Evolutionary conservation across 1,140 invertebrate species (phyloP), one percentile per base, ranked within the genome.

Genomic region (Meloidogyne chitwoodi): DNA sequence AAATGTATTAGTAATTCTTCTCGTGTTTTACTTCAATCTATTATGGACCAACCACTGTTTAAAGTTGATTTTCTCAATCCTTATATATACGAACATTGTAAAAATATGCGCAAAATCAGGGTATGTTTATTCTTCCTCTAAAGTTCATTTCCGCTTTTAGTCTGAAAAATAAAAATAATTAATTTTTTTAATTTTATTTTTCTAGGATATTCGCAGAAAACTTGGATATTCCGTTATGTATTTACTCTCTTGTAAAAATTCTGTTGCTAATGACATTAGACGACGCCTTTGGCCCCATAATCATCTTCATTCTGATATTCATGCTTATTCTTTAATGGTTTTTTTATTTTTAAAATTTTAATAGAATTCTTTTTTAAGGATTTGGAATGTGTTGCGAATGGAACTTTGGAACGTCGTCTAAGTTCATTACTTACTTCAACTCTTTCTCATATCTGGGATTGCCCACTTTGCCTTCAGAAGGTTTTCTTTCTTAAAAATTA

Each of bases 211-310:
- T 2, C 80, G 88, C n/a, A 66, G 67, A n/a, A 87, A 88, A 80
- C 78, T 89, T 27, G 82, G 77, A 61, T 83, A 84, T 66, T 75
- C 88, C 27, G 87, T 85, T 34, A 83, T 87, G 1, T 89, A 89
- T 78, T 73, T 89, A 64, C 88, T 88, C 68, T 87, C 87, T 11
- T 89, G 88, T 83, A 87, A 86, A 67, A 85, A 88, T 66, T 84
- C 85, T 11, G 82, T 88, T 65, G 88, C 88, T 16, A 88, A 88
- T 63, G 87, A 88, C 41, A 82, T 89, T 16, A 80, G 85, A 62
- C 83, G 85, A 68, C 84, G 83, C 16, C 69, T 89, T n/a, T 88
- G 85, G 84, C 88, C 88, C 0, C 83, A 87, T 65, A 88, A 88
- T 72, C 88, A 89, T 69, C 75, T 88, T 16, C 88, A 88, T 81